These are phyloP conservation scores for Halyomorpha halys DNA, from an alignment of 1,140 invertebrate species.

Conservation along the genomic window DNA sequence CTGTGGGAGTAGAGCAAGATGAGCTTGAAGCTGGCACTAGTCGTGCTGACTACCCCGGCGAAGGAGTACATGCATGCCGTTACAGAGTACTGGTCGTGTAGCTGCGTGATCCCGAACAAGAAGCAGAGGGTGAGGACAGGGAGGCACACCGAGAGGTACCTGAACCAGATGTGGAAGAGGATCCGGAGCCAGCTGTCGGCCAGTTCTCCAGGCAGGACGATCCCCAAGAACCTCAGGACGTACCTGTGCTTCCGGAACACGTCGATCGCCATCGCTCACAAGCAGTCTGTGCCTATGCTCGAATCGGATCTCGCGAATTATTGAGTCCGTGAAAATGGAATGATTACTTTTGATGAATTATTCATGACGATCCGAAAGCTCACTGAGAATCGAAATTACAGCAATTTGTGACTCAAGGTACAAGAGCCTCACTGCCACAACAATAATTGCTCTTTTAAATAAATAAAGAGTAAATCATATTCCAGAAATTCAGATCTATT, in stretches of 20 bases:
- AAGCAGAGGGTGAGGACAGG: background rate
- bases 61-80: constrained; percentile 6
- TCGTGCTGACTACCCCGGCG: background rate
- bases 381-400: too few relatives aligned
- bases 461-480: too few relatives aligned
- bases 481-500: too few relatives aligned
- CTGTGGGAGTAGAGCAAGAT: background rate
- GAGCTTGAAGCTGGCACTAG: background rate
- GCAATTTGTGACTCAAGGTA: too few relatives aligned
- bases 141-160: background rate
- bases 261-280: background rate
- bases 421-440: too few relatives aligned
- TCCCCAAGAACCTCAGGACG: constrained; percentile 3
- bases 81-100: background rate
- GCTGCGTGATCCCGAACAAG: background rate
- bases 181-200: background rate
- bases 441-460: too few relatives aligned
- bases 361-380: too few relatives aligned
- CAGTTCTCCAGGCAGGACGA: background rate
- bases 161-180: background rate
- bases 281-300: too few relatives aligned
- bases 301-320: too few relatives aligned
- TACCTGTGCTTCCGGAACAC: background rate
- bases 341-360: too few relatives aligned
- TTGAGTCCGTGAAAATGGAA: too few relatives aligned